A percentile compares a stretch with the other conserved stretches of the same genome.
phyloP scores from a whole-genome alignment of 2,888 invertebrate genomes.

The Andrena flavipes region DNA sequence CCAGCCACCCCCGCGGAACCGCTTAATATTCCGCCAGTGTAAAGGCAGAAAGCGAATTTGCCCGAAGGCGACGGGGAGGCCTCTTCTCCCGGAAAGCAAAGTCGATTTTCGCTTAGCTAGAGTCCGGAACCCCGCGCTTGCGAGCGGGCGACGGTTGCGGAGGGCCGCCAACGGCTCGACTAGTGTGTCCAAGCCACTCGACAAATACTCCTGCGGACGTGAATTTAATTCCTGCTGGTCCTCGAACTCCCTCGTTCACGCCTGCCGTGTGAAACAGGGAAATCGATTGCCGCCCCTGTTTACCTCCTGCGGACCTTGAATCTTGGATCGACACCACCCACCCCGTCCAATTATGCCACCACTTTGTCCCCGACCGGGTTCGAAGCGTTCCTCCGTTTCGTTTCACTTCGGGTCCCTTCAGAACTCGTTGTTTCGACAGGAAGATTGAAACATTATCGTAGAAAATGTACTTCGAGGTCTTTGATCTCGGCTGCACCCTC shows the following conservation, averaged over 20 bases:
- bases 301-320: constrained; percentile 48
- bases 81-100: constrained; percentile 32
- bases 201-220: constrained; percentile 52
- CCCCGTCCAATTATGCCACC: neutral
- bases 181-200: constrained; percentile 24
- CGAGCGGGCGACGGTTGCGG: neutral
- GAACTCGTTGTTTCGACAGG: neutral
- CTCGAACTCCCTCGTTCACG: neutral
- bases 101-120: constrained; percentile 48
- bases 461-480: too few species aligned
- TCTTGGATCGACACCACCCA: constrained; percentile 18
- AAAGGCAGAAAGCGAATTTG: constrained; percentile 63
- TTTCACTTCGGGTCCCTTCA: neutral
- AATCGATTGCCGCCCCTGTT: constrained; percentile 58
- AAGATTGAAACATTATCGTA: too few species aligned
- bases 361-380: neutral
- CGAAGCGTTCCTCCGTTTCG: neutral
- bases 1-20: constrained; percentile 53
- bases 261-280: constrained; percentile 9
- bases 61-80: constrained; percentile 42
- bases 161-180: too few species aligned
- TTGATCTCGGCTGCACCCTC: too few species aligned
- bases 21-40: constrained; percentile 77
- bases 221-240: constrained; percentile 54
- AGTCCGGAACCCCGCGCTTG: neutral